These are phyloP conservation scores for Chrysemys picta DNA, from an alignment of 2,113 vertebrate species.

Conservation along the genomic window DNA sequence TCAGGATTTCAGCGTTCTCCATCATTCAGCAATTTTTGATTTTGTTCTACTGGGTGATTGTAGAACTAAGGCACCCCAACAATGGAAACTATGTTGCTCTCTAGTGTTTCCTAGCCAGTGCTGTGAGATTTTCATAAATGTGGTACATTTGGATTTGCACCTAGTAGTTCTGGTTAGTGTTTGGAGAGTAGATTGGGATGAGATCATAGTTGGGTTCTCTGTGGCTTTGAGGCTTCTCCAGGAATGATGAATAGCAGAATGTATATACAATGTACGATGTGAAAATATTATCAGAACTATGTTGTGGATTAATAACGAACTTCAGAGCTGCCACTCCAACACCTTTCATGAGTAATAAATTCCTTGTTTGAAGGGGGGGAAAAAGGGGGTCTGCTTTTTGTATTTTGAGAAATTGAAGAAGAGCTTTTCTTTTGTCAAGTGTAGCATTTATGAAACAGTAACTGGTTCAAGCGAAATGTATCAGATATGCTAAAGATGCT, in stretches of 20 bases:
- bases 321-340: not conserved
- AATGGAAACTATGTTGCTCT: fast-evolving
- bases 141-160: no score
- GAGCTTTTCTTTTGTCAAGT: conserved; percentile 7
- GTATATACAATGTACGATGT: not conserved
- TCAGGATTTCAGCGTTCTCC: not conserved
- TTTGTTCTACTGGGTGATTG: not conserved
- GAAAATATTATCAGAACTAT: not conserved
- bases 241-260: not conserved
- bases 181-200: not conserved
- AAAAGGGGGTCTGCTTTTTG: not conserved
- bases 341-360: no score
- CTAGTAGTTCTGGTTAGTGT: not conserved
- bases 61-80: not conserved
- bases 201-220: not conserved
- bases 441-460: not conserved
- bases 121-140: not conserved
- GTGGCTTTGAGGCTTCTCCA: not conserved
- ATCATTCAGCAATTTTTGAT: not conserved
- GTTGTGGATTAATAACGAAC: not conserved
- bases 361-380: no score
- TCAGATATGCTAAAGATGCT: not conserved
- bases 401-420: conserved; percentile 29
- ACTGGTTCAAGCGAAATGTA: not conserved
- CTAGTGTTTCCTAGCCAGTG: not conserved